Evolutionary conservation across 2,113 vertebrate genomes (phyloP).

Genomic region (Clarias magur): DNA sequence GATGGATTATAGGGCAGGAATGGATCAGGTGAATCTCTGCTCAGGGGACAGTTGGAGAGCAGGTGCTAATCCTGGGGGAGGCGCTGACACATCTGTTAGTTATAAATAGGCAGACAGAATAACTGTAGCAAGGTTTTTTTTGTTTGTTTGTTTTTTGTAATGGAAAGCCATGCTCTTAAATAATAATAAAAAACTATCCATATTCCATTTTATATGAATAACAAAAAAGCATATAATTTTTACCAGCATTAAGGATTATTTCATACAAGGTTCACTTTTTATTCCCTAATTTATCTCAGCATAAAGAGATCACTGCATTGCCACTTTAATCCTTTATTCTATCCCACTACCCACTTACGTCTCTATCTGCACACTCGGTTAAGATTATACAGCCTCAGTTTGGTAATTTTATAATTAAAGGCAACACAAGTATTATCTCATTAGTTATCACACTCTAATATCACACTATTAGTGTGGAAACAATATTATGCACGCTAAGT

Average conservation of each 20-base stretch:
- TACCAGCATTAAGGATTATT: background rate
- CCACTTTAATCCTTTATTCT: background rate
- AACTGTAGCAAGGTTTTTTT: background rate
- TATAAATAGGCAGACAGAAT: background rate
- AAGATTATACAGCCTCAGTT: background rate
- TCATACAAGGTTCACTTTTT: background rate
- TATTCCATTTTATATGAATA: background rate
- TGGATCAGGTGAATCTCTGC: background rate
- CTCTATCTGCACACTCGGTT: background rate
- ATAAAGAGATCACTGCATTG: background rate
- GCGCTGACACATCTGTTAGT: constrained; percentile 7
- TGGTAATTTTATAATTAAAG: background rate
- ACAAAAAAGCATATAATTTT: background rate
- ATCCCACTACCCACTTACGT: background rate
- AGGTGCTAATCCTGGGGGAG: background rate
- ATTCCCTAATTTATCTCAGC: background rate
- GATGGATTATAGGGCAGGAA: background rate
- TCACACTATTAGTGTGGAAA: too few relatives aligned
- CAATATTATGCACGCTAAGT: too few relatives aligned
- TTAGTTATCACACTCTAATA: too few relatives aligned
- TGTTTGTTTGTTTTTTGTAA: too few relatives aligned
- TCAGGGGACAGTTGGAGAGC: constrained; percentile 5
- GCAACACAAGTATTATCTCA: background rate
- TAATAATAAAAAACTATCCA: background rate
- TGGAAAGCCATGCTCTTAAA: background rate